Percentiles rank a stretch among this genome's conserved stretches.
Conservation (phyloP, 2,797 vertebrate species). For the Acipenser oxyrinchus region DNA sequence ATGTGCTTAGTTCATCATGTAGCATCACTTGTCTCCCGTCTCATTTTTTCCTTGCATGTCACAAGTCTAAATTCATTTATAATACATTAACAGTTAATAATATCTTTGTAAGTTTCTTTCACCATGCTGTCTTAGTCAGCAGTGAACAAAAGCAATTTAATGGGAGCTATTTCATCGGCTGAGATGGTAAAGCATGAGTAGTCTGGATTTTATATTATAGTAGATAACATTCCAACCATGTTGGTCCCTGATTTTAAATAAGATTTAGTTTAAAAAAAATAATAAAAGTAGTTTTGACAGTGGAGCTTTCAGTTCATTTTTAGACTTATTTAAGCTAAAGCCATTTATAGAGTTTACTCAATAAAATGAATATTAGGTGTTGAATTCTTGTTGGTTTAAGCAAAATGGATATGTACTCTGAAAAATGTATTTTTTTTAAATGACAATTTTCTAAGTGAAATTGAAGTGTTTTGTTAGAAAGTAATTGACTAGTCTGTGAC, state of each 20-base stretch:
- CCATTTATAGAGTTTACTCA: background rate
- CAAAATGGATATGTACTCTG: background rate
- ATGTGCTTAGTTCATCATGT: constrained; percentile 87
- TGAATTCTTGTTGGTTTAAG: constrained; percentile 4
- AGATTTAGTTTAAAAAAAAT: constrained; percentile 1
- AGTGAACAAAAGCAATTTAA: constrained; percentile 71
- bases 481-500: constrained; percentile 4
- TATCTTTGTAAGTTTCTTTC: constrained; percentile 80
- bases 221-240: background rate
- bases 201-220: constrained; percentile 9
- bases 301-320: constrained; percentile 3
- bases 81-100: constrained; percentile 86
- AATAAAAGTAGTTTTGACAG: background rate
- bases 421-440: background rate
- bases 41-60: constrained; percentile 87
- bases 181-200: constrained; percentile 33
- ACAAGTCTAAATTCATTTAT: constrained; percentile 87
- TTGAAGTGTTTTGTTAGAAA: background rate
- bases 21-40: constrained; percentile 85
- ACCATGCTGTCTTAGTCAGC: constrained; percentile 79
- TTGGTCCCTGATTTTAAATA: constrained; percentile 12
- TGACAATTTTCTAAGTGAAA: too few relatives aligned
- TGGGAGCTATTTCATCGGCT: constrained; percentile 59
- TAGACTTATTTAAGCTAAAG: background rate
- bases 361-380: background rate